A percentile compares a stretch with the other conserved stretches of the same genome.
phyloP scores from a whole-genome alignment of 2,888 invertebrate species.

The Tiliacea citrago region DNA sequence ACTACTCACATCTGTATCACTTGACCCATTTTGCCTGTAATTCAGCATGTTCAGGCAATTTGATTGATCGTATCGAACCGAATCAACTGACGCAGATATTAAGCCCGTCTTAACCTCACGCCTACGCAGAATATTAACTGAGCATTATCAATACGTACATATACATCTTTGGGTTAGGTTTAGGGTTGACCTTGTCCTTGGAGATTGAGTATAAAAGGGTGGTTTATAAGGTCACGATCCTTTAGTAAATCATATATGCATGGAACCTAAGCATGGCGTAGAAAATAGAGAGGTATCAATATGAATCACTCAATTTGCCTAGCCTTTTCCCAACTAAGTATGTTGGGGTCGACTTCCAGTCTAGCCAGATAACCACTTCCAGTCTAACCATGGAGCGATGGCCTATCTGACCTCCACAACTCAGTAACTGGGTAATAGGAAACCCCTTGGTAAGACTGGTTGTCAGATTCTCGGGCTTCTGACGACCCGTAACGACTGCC shows the following conservation, averaged over 20 bases:
- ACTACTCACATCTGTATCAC: background rate
- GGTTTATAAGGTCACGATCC: conserved; percentile 7
- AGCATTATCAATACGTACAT: conserved; percentile 29
- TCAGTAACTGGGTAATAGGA: no score
- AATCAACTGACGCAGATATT: conserved; percentile 43
- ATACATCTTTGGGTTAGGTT: background rate
- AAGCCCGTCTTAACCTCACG: conserved; percentile 33
- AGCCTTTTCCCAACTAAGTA: no score
- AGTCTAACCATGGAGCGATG: no score
- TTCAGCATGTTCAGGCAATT: conserved; percentile 29
- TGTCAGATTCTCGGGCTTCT: no score
- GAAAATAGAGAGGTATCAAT: background rate
- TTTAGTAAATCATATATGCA: background rate
- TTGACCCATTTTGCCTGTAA: conserved; percentile 27
- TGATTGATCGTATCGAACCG: conserved; percentile 41
- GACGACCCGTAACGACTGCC: no score
- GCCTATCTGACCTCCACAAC: no score
- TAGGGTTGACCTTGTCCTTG: conserved; percentile 19
- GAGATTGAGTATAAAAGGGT: conserved; percentile 11
- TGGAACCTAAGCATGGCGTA: background rate
- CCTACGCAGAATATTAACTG: conserved; percentile 34
- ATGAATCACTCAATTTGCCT: no score
- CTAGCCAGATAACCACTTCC: no score
- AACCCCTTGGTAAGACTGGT: no score
- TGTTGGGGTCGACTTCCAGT: no score